A percentile compares a stretch with the other conserved stretches of the same genome.
Conservation (phyloP, 2,797 vertebrate genomes). For the Pseudocheirus occidentalis region DNA sequence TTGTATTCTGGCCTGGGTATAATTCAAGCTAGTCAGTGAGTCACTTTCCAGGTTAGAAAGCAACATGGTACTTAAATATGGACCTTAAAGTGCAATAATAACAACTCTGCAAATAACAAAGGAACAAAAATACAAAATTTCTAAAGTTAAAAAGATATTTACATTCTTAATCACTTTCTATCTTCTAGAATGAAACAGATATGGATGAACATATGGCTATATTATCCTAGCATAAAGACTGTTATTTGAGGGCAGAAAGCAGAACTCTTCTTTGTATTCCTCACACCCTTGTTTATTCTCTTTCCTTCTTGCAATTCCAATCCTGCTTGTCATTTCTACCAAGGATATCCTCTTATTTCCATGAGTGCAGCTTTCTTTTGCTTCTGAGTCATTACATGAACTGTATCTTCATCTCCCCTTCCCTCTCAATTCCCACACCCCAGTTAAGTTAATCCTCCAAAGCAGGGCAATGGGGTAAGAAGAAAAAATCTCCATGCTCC, state of each 20-base stretch:
- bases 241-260: background rate
- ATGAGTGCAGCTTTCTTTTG: too few relatives aligned
- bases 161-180: background rate
- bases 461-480: background rate
- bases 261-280: too few relatives aligned
- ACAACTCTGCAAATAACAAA: background rate
- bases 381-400: background rate
- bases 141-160: background rate
- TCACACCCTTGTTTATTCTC: background rate
- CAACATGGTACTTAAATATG: background rate
- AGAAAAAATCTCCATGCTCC: background rate
- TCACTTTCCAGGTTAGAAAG: background rate
- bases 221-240: background rate
- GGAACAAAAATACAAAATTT: background rate
- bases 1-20: background rate
- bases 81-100: background rate
- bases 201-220: background rate
- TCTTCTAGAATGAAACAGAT: background rate
- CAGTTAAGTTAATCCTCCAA: background rate
- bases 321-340: too few relatives aligned
- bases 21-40: background rate
- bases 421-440: background rate
- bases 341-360: too few relatives aligned
- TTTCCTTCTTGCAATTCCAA: background rate
- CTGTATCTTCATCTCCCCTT: background rate